These are phyloP conservation scores for Eustalomyia histrio DNA, from an alignment of 2,888 invertebrate genomes.

Conservation along the genomic window DNA sequence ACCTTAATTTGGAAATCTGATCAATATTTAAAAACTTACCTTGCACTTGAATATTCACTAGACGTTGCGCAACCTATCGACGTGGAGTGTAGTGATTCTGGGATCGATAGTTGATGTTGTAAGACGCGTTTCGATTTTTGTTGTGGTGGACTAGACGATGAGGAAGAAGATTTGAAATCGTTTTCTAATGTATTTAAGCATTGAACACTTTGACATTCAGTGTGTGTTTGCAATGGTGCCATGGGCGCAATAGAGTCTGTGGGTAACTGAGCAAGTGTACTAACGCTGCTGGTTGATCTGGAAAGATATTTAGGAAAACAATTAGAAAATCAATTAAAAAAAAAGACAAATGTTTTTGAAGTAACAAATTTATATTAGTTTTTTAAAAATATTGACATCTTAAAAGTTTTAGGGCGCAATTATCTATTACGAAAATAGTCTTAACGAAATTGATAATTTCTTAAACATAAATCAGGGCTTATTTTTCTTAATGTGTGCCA, in stretches of 20 bases:
- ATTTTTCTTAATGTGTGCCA: no score
- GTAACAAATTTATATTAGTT: background rate
- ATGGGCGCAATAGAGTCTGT: conserved; percentile 72
- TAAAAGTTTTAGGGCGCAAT: no score
- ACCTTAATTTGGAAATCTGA: no score
- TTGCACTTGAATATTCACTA: conserved; percentile 61
- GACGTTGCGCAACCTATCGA: conserved; percentile 65
- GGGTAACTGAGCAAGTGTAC: conserved; percentile 73
- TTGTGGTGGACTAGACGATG: conserved; percentile 68
- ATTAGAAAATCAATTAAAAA: conserved; percentile 16
- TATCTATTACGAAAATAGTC: no score
- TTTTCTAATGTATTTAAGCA: conserved; percentile 71
- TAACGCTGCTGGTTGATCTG: conserved; percentile 77
- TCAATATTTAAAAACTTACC: conserved; percentile 42
- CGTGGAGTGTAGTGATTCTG: conserved; percentile 57
- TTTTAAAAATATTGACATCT: background rate
- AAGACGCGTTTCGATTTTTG: conserved; percentile 30
- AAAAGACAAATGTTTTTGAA: background rate
- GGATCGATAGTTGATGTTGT: conserved; percentile 63
- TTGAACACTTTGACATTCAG: conserved; percentile 73
- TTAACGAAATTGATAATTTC: no score
- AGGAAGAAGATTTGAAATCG: conserved; percentile 54
- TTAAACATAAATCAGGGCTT: no score
- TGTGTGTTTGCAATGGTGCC: conserved; percentile 77
- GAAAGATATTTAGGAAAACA: no score